Base-by-base conservation (phyloP, 2,888 invertebrate species). In the Neuroscelio doddi region DNA sequence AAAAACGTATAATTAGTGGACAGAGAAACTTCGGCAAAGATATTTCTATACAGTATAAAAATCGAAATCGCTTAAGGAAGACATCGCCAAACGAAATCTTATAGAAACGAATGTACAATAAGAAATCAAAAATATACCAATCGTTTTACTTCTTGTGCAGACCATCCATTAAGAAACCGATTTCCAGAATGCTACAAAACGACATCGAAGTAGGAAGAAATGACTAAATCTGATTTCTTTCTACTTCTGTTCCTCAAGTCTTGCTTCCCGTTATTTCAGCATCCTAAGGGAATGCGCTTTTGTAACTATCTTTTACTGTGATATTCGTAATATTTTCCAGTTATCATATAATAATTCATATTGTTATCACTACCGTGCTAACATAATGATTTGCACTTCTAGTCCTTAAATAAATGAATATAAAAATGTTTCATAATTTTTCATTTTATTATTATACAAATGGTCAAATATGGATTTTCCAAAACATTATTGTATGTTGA, bases 241-340 rank as follows among this genome's bases (percentile, higher is more conserved):
- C 17, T 14, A 8, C 38, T 17, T 14, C 38, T 38, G 38, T 38
- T 38, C 38, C 16, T 38, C 17, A 38, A 38, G 38, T 16, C 17
- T 38, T 9, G 17, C 38, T 38, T 2, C 38, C 38, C 38, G 38
- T 38, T 38, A 38, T 16, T 15, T 26, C 10, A 41, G 26, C 10
- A 24, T 41, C 41, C 41, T 41, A 12, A 7, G 41, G 41, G 41
- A 41, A 41, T 41, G 41, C 41, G 24, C 41, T 41, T 41, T 41
- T 26, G 41, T 10, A 41, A 41, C 41, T 41, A 24, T 41, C 41
- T 41, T 41, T 41, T 41, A 41, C 24, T 24, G 41, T 24, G 24
- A 24, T 24, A 24, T 41, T 41, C 41, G 10, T 41, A 26, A 41
- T 24, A 12, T 41, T 41, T 41, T 24, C 41, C 41, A 21, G 41